Evolutionary conservation across 2,797 vertebrate species (phyloP), one percentile per base, ranked within the genome.

Genomic region (Uromys caudimaculatus): DNA sequence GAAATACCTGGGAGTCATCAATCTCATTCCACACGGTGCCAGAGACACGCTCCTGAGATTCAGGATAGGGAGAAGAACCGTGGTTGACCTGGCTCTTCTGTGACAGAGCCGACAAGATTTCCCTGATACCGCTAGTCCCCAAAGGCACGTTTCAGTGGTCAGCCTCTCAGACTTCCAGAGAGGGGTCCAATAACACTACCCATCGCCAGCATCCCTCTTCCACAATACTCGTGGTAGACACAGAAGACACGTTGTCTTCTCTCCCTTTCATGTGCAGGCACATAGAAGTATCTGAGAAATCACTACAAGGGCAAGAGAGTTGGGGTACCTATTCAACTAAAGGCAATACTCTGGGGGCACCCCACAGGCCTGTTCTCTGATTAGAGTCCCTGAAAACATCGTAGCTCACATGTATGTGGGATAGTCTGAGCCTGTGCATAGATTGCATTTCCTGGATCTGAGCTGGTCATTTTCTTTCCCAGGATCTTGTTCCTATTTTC

Each of bases 21-120:
- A 99, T 99, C 94, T 99, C 99, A 92, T 99, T 99, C 99, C 99
- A 99, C 95, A 99, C 99, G 44, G 99, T 99, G 91, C 99, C 99
- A 58, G 99, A 99, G 98, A 99, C 99, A 98, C 99, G 99, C 85
- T 99, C 99, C 99, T 99, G 97, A 76, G 97, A 96, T 84, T 32
- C 44, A 41, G 87, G 67, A 23, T 3, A 90, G 35, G 56, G 56
- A 96, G 44, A 54, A 67, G 27, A 69, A 5, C 1, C 4, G 0
- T 2, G n/a, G 73, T n/a, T 79, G 86, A 64, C 23, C 41, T 50
- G n/a, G 0, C 7, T 69, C 71, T 32, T 82, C 60, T 44, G 0
- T 13, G 11, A 32, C 3, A n/a, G 29, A 56, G 71, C 32, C 3
- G 2, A 14, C 23, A 50, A 0, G 0, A 35, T 21, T 41, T 32